Evolutionary conservation across 2,113 vertebrate genomes (phyloP).

Genomic region (Oreochromis aureus): DNA sequence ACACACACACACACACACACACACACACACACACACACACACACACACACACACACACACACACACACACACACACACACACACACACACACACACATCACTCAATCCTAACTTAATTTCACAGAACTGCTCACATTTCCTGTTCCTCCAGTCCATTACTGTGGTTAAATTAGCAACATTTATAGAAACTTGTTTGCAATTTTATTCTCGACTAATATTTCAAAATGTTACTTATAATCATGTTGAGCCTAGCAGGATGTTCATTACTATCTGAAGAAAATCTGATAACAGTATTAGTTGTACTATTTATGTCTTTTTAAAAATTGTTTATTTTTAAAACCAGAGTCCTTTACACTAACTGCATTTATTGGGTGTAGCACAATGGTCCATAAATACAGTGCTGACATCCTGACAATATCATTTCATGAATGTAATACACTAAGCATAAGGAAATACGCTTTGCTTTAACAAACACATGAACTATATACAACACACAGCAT

Average conservation of each 20-base stretch:
- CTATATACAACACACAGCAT: not conserved
- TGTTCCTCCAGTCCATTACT: not conserved
- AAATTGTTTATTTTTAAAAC: not conserved
- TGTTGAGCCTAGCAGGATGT: not conserved
- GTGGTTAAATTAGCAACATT: not conserved
- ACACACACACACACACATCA: rapidly evolving
- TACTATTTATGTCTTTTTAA: not conserved
- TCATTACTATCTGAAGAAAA: not conserved
- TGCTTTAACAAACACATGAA: not conserved
- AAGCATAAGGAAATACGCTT: not conserved
- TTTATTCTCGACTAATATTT: not conserved
- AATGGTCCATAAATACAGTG: not conserved
- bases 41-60: too few relatives aligned
- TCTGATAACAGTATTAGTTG: not conserved
- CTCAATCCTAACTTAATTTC: not conserved
- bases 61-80: too few relatives aligned
- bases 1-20: too few relatives aligned
- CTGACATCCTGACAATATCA: not conserved
- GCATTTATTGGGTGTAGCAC: rapidly evolving
- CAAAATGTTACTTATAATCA: not conserved
- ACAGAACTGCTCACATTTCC: not conserved
- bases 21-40: rapidly evolving
- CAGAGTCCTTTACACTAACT: not conserved
- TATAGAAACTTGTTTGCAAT: not conserved
- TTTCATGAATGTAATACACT: not conserved